Base-by-base conservation (phyloP, 2,797 vertebrate genomes). In the Sebastes steindachneri region DNA sequence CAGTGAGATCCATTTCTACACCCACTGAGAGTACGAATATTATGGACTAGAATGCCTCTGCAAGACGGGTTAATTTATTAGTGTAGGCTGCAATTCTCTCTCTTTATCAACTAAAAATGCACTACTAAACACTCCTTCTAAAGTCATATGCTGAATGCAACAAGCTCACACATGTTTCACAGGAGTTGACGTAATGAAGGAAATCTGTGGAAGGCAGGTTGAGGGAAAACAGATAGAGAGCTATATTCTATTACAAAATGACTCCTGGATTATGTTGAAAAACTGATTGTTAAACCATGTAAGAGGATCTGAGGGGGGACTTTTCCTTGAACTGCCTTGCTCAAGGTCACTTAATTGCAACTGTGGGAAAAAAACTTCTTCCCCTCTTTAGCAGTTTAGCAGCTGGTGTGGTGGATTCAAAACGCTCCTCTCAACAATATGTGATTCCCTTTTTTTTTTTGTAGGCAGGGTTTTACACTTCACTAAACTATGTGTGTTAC, bases 401-500 rank as follows among this genome's bases (percentile, higher is more conserved):
- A 88, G 81, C 78, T 72, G 66, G 29, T 71, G 48, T 70, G 63
- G 41, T 65, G 31, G 53, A 79, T 45, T 88, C 31, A 62, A 74
- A 64, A 64, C 54, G 8, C 58, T 73, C 58, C 33, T 74, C 51
- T 70, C 31, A 64, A 67, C 55, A 71, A 69, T 72, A 41, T 12
- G 15, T 5, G 51, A 64, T 64, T 59, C 80, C 48, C 31, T 28
- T 64, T 31, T 15, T 67, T 71, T 35, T 17, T 68, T 79, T 71
- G 55, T 75, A 60, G 60, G 73, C 66, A 63, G 83, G 80, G 84
- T 89, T 91, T 92, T 77, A 88, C 80, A 84, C 82, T 84, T 65
- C 26, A 77, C 83, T 82, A 37, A 92, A 87, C 75, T 83, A 80
- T 77, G 82, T 85, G 64, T 91, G 87, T 90, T 78, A 78, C 86